Percentiles rank a stretch among this genome's conserved stretches.
Conservation (phyloP, 2,113 vertebrate genomes). For the Myrmecophaga tridactyla region DNA sequence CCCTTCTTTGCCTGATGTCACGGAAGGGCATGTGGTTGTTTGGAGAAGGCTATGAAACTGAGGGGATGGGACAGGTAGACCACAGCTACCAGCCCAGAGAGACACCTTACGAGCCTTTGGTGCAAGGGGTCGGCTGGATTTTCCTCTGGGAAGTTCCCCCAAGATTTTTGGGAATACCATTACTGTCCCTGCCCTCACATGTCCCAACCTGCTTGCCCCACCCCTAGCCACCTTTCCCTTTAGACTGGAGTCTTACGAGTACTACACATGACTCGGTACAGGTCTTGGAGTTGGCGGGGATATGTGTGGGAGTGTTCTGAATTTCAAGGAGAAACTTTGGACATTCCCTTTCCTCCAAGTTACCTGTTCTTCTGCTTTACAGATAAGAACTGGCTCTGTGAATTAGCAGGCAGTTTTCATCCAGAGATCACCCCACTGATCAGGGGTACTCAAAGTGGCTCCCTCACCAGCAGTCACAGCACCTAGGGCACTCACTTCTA, state of each 20-base stretch:
- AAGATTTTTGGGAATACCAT: neutral
- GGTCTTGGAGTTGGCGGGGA: neutral
- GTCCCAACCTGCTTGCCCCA: neutral
- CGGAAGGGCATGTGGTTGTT: too few relatives aligned
- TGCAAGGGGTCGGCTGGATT: fast-evolving
- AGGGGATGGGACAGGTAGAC: too few relatives aligned
- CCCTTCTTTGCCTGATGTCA: neutral
- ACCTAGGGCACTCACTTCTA: neutral
- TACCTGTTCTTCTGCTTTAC: neutral
- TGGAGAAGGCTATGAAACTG: neutral
- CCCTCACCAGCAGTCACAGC: neutral
- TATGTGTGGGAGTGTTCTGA: fast-evolving
- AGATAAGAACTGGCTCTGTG: neutral
- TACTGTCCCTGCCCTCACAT: too few relatives aligned
- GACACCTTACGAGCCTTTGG: neutral
- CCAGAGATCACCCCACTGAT: neutral
- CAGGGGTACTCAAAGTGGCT: neutral
- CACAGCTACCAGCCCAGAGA: neutral
- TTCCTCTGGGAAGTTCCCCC: neutral
- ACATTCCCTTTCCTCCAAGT: neutral
- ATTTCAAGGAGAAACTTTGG: neutral
- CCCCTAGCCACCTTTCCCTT: neutral
- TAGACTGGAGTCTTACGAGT: neutral
- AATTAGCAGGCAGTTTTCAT: neutral
- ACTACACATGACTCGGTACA: fast-evolving